Evolutionary conservation across 2,888 invertebrate genomes (phyloP), one percentile per base, ranked within the genome.

Genomic region (Mythimna ferrago): DNA sequence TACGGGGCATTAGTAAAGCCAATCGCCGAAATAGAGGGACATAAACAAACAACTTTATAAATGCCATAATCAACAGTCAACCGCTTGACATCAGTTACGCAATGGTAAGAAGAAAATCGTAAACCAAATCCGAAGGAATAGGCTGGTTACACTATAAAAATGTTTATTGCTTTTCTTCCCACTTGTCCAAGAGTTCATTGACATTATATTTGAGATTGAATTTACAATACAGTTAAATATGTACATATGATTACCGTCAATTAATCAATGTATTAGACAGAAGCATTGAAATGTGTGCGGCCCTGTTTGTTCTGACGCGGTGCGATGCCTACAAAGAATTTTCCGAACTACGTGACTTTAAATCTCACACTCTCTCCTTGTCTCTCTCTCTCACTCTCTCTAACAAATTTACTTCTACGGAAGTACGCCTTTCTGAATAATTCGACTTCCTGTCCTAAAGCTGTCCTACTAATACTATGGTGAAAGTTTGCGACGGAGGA

Each of bases 151-250:
- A 88, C 92, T 89, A 94, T 94, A 94, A 95, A 93, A 93, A 91
- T 86, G 84, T 94, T 94, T 94, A 95, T 94, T 88, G 89, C 94
- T 92, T 93, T 93, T 93, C 94, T 94, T 94, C 93, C 93, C 93
- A 94, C 93, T 94, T 93, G 89, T 88, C 87, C 88, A 81, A 78
- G 86, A 90, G 94, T 92, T 94, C 93, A 86, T 85, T 86, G 90
- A 92, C 91, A 93, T 90, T 92, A 92, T 94, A 92, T 93, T 93
- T 93, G 89, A 88, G 87, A 90, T 90, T 88, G 86, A 92, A 93
- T 94, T 92, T 92, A 93, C 92, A 94, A 94, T 94, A 92, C 91
- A 90, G 88, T 91, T 93, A 91, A 94, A 92, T 93, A 94, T 94
- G 92, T 93, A 92, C 93, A 94, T 94, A 92, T 88, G 89, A 94